A percentile compares a stretch with the other conserved stretches of the same genome.
Conservation (phyloP, 2,113 vertebrate species). For the Triplophysa siluroides region DNA sequence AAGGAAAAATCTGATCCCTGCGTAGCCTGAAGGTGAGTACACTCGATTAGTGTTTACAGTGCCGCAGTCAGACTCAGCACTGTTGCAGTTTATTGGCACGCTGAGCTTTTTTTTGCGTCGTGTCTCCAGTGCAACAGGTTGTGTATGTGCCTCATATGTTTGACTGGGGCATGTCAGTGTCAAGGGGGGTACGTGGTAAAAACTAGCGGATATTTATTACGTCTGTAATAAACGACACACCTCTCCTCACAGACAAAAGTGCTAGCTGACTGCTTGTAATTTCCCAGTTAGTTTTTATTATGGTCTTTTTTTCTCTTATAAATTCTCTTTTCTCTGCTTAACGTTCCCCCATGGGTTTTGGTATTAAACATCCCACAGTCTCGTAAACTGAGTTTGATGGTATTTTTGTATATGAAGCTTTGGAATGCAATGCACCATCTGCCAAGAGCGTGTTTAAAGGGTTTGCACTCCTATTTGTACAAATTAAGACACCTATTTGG, state of each 20-base stretch:
- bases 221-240: neutral
- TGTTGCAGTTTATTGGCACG: slow-evolving; percentile 4
- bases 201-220: neutral
- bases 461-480: no score
- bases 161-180: slow-evolving; percentile 23
- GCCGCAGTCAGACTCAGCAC: slow-evolving; percentile 32
- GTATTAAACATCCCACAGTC: neutral
- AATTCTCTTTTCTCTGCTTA: neutral
- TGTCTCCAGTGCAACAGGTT: slow-evolving; percentile 36
- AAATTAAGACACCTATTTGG: no score
- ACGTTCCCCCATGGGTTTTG: neutral
- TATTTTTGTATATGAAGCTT: neutral
- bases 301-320: no score
- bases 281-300: neutral
- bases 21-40: slow-evolving; percentile 59
- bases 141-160: slow-evolving; percentile 13
- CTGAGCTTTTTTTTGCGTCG: neutral
- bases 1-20: slow-evolving; percentile 27
- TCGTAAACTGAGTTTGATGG: neutral
- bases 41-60: slow-evolving; percentile 37
- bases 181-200: neutral
- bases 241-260: neutral
- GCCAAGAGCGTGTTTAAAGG: no score
- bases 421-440: neutral
- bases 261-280: neutral